A percentile compares a stretch with the other conserved stretches of the same genome.
phyloP scores from a whole-genome alignment of 2,797 vertebrate species.

The Luscinia megarhynchos region DNA sequence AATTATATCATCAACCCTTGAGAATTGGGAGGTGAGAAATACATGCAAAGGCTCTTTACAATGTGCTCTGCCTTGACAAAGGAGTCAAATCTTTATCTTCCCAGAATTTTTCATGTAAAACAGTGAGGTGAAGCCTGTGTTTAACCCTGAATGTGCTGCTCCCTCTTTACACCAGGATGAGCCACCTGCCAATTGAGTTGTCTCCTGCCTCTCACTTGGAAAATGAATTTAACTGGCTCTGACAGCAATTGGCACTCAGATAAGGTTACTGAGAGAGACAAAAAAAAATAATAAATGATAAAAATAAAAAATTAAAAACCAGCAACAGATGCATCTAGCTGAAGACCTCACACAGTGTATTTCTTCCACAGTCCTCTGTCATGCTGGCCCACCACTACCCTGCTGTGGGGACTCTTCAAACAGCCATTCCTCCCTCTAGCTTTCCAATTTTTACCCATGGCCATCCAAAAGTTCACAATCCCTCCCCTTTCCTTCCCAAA shows the following conservation, averaged over 20 bases:
- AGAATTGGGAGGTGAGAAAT: neutral
- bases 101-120: neutral
- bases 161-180: neutral
- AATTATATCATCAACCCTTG: neutral
- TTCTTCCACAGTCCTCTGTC: neutral
- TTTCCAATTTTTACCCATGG: neutral
- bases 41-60: neutral
- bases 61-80: neutral
- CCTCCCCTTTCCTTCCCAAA: neutral
- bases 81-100: conserved; percentile 15
- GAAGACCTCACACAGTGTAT: neutral
- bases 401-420: fast-evolving
- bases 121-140: neutral
- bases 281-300: too few relatives aligned
- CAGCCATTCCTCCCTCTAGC: neutral
- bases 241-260: neutral
- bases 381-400: neutral
- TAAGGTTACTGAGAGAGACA: neutral
- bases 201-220: conserved; percentile 5
- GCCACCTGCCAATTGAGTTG: conserved; percentile 23
- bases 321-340: neutral
- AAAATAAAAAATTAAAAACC: neutral
- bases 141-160: neutral
- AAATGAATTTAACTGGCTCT: conserved; percentile 29
- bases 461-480: neutral